Percentiles rank a stretch among this genome's conserved stretches.
phyloP scores from a whole-genome alignment of 2,113 vertebrate species.

The Mystacornis crossleyi region DNA sequence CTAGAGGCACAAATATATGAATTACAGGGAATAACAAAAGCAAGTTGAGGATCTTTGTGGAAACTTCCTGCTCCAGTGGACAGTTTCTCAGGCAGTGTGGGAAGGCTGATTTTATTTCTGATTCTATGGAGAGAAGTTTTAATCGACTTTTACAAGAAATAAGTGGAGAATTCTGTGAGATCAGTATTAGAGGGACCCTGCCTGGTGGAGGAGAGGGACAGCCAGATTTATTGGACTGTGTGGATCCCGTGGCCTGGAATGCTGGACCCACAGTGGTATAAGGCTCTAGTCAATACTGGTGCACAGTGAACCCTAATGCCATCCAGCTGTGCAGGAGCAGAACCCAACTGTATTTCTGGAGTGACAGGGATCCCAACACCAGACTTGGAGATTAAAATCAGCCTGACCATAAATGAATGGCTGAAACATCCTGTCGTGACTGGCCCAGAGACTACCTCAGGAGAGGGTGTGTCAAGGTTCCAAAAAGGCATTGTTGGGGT shows the following conservation, averaged over 20 bases:
- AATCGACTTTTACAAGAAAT: background rate
- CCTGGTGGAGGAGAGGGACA: background rate
- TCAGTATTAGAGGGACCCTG: background rate
- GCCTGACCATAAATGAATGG: background rate
- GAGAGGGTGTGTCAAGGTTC: background rate
- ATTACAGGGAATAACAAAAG: background rate
- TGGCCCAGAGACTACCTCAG: background rate
- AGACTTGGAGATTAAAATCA: background rate
- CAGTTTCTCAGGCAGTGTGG: background rate
- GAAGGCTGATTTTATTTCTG: background rate
- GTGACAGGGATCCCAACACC: background rate
- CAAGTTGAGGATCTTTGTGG: background rate
- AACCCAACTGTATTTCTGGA: background rate
- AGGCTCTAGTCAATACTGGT: background rate
- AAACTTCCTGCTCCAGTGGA: background rate
- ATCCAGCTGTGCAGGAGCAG: background rate
- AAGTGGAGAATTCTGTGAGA: background rate
- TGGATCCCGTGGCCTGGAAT: background rate
- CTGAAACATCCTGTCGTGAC: background rate
- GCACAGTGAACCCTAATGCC: background rate
- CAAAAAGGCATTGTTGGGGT: rapidly evolving
- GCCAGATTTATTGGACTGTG: background rate
- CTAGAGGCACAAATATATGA: background rate
- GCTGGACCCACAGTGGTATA: background rate
- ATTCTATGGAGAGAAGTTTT: background rate